Base-by-base conservation (phyloP, 2,113 vertebrate genomes). In the Raphicerus campestris region DNA sequence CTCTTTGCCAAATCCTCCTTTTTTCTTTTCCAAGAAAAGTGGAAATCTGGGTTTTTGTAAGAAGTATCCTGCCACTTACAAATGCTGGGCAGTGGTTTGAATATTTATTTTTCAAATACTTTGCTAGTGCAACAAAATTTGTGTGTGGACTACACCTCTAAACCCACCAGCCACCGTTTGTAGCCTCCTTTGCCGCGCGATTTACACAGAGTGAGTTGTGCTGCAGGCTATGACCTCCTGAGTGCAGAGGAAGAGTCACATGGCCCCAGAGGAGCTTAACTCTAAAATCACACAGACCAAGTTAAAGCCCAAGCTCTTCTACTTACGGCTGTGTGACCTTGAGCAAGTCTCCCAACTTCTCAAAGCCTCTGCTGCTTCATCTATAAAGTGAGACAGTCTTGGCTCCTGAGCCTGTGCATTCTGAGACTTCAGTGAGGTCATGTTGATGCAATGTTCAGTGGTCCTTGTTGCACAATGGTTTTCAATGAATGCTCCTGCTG, bases 51-150 rank as follows among this genome's bases (percentile, higher is more conserved):
- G 42, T 49, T 93, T 95, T 87, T 96, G 5, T 16, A 63, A 58
- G 16, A 95, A 95, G 30, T 90, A 55, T 32, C 17, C 53, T 92
- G 32, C 30, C 22, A 95, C 39, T 22, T 87, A 35, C 85, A 77
- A 78, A 61, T 87, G 24, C 70, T 93, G 30, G 15, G 15, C 51
- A 93, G 5, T 88, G 55, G 47, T 78, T 60, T 78, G 20, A 92
- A 75, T 86, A 55, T 66, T 95, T 93, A 66, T 47, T 91, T 95
- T 88, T 88, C n/a, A 75, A 49, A 30, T 95, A 96, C n/a, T 94
- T 96, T 26, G 11, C 6, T 32, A 73, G 56, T 7, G 8, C 63
- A 93, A 6, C 10, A 47, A 49, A 87, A 66, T 87, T 28, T 92
- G 60, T 87, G 2, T 39, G 32, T 32, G 47, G 16, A 7, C 47